Evolutionary conservation across 1,140 invertebrate genomes (phyloP), one percentile per base, ranked within the genome.

Genomic region (Anastrepha obliqua): DNA sequence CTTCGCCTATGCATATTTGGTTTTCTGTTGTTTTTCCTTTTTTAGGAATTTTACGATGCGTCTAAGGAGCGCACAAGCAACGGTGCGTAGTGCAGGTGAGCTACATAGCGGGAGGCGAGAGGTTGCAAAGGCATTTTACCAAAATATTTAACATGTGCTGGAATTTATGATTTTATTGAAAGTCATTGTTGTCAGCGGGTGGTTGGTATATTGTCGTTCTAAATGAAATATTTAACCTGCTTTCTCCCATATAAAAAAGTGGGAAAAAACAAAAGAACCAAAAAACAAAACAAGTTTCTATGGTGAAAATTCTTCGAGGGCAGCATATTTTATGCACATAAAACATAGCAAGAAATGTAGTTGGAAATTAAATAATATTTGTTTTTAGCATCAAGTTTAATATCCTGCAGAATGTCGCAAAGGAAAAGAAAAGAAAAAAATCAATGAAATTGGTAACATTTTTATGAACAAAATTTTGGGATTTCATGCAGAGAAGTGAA

Each of bases 111-210:
- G 42, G 42, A 39, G 64, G 42, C 17, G 29, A 3, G 29, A 1
- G 47, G 44, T 39, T 81, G 74, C 74, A 81, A 81, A 9, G 74
- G n/a, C 5, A 55, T 81, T 55, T 55, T 20, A 20, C 47, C 74
- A 81, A 55, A 81, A 81, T 81, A 81, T 81, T 81, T 81, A 81
- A 81, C 74, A 81, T 81, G 74, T 81, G 74, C 51, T 81, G 74
- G 74, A 81, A 81, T 81, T 81, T 81, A 81, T 81, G 74, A 81
- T 55, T 81, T 81, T 47, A 81, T 55, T 55, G 74, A 81, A 81
- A 81, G 74, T 81, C 74, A 81, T 55, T 81, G 74, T 47, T 47
- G 74, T 47, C 44, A 81, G 74, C 74, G 47, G 74, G 44, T 51
- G 74, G 74, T 81, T 51, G 17, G 8, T 81, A 55, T 11, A 55